Base-by-base conservation (phyloP, 2,888 invertebrate species). In the Mesorhabditis belari region DNA sequence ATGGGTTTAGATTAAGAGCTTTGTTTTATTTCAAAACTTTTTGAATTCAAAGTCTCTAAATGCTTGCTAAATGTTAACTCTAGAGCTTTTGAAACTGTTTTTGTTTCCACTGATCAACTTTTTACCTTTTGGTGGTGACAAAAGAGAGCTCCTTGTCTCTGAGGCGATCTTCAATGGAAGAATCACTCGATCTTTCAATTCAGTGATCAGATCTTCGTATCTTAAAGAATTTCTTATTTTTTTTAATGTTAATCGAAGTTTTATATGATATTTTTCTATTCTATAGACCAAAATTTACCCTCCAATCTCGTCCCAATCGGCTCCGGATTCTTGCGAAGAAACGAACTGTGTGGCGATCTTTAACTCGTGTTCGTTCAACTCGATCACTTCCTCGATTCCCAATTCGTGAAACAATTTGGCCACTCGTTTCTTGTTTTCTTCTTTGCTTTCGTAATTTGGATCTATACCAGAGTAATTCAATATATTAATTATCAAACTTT, bases 341-440 rank as follows among this genome's bases (percentile, higher is more conserved):
- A 75, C 73, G 17, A 77, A 66, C 52, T 75, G 70, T 19, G 72
- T 69, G 5, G 75, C 77, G 27, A 78, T 77, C 24, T 70, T 51
- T 35, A 77, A 50, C 60, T 80, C 80, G 58, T 80, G 73, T 25
- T 78, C 76, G 28, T 67, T 71, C 49, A 80, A 62, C 55, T 77
- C 69, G 5, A 75, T 57, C 4, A 62, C 50, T 6, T 63, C 35
- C 5, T 72, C 54, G 5, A 78, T 61, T 27, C 76, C 73, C 17
- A 79, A 60, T 24, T 69, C 65, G 25, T 60, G 52, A 35, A 77
- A 73, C 5, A 79, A 25, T 28, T 69, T 57, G 5, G 62, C 66
- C 4, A 73, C 74, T 63, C 65, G 68, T 59, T 73, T 76, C 44
- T 71, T 74, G 57, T 72, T 71, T 50, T 70, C 70, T 54, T 76